Conservation (phyloP, 2,113 vertebrate species). For the Chaenogobius annularis region DNA sequence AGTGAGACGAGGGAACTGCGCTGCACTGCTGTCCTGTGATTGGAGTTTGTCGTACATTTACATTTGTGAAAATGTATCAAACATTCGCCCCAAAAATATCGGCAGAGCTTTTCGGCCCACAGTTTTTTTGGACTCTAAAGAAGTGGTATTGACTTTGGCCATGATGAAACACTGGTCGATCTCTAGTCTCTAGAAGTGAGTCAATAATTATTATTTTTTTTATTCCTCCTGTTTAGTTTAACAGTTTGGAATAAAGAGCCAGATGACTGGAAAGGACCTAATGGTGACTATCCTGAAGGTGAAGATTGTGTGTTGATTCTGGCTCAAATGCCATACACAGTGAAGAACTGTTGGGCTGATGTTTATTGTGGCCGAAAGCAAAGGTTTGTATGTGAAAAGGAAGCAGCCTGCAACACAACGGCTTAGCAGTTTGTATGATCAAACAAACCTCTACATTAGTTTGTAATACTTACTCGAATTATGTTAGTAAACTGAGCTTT, state of each 20-base stretch:
- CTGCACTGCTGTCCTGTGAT: no score
- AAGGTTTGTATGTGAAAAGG: neutral
- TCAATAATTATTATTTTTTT: neutral
- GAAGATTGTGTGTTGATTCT: conserved; percentile 55
- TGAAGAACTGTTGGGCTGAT: neutral
- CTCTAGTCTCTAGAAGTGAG: neutral
- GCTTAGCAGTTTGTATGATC: no score
- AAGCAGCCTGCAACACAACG: neutral
- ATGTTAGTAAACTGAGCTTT: no score
- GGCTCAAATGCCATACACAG: neutral
- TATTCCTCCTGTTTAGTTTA: conserved; percentile 2
- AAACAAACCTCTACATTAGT: no score
- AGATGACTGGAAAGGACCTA: rapidly evolving
- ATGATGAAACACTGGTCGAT: neutral
- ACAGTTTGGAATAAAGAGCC: conserved; percentile 47
- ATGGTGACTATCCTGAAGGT: neutral
- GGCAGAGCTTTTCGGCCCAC: no score
- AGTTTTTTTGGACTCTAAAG: no score
- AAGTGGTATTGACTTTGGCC: no score
- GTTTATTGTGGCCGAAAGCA: neutral
- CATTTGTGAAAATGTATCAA: no score
- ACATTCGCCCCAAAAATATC: no score
- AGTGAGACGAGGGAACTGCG: no score
- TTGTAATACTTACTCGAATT: no score
- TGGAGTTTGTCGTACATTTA: no score